These are phyloP conservation scores for Acronicta leporina DNA, from an alignment of 2,888 invertebrate genomes.

Conservation along the genomic window DNA sequence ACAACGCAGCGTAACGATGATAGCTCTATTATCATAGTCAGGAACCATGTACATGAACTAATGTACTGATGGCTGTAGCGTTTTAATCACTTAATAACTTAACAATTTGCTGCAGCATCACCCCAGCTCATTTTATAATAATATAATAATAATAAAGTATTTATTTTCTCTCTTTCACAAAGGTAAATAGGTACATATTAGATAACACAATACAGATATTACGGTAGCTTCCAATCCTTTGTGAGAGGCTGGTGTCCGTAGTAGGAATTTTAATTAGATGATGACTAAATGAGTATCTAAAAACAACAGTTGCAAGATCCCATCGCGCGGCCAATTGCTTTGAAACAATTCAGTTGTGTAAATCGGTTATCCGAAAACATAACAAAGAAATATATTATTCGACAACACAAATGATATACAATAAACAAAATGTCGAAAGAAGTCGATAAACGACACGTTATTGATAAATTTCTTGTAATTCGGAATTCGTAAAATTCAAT, in stretches of 20 bases:
- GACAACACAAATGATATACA: conserved; percentile 4
- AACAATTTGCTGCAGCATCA: conserved; percentile 8
- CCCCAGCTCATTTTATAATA: not conserved
- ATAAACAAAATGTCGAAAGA: not conserved
- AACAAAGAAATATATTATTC: conserved; percentile 11
- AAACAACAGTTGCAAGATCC: conserved; percentile 24
- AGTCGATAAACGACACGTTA: not conserved
- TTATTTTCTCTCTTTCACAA: too few species aligned
- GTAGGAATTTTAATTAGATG: conserved; percentile 2
- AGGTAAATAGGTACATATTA: too few species aligned
- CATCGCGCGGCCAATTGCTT: conserved; percentile 14
- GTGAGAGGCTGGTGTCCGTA: too few species aligned
- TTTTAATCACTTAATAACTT: too few species aligned
- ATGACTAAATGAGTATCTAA: conserved; percentile 25
- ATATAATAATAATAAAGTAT: too few species aligned
- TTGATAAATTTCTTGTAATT: conserved; percentile 1
- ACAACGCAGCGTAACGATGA: too few species aligned
- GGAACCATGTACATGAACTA: too few species aligned
- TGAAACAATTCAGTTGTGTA: conserved; percentile 14
- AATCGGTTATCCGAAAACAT: conserved; percentile 16
- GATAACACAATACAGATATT: too few species aligned
- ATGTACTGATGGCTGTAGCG: too few species aligned
- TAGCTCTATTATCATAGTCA: too few species aligned
- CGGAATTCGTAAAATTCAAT: conserved; percentile 31
- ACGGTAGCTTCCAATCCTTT: too few species aligned